Evolutionary conservation across 2,888 invertebrate genomes (phyloP).

Genomic region (Lasioglossum zephyrum): DNA sequence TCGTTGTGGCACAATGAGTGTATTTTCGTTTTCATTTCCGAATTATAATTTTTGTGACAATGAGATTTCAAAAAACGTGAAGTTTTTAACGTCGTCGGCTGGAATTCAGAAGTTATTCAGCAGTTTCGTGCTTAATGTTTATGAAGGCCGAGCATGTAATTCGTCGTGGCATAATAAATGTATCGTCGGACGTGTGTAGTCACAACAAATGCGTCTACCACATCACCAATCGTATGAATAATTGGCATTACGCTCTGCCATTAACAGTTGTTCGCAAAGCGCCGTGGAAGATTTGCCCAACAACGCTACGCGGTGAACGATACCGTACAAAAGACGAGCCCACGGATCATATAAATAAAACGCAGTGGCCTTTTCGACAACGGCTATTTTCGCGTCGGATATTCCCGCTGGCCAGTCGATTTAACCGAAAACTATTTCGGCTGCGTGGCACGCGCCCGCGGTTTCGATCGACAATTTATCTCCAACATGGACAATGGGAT

Average conservation of each 20-base stretch:
- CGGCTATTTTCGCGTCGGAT: constrained; percentile 46
- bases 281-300: constrained; percentile 14
- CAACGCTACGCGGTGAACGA: background rate
- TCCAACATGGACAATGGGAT: background rate
- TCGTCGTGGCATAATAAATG: background rate
- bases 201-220: background rate
- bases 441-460: constrained; percentile 21
- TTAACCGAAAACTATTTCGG: constrained; percentile 37
- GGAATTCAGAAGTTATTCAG: background rate
- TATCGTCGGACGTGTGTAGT: background rate
- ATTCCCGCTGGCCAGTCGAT: constrained; percentile 28
- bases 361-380: constrained; percentile 34
- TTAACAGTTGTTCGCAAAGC: constrained; percentile 28
- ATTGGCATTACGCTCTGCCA: background rate
- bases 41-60: background rate
- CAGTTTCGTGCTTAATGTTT: background rate
- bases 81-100: no score
- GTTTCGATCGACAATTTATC: constrained; percentile 27
- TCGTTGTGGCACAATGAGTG: background rate
- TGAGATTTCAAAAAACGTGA: background rate
- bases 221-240: background rate
- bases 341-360: constrained; percentile 52
- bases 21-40: background rate
- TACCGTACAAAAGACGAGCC: constrained; percentile 22
- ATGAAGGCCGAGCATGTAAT: background rate